Percentiles rank a stretch among this genome's conserved stretches.
These are phyloP conservation scores for Notodonta dromedarius DNA, from an alignment of 2,888 invertebrate genomes.

Conservation along the genomic window DNA sequence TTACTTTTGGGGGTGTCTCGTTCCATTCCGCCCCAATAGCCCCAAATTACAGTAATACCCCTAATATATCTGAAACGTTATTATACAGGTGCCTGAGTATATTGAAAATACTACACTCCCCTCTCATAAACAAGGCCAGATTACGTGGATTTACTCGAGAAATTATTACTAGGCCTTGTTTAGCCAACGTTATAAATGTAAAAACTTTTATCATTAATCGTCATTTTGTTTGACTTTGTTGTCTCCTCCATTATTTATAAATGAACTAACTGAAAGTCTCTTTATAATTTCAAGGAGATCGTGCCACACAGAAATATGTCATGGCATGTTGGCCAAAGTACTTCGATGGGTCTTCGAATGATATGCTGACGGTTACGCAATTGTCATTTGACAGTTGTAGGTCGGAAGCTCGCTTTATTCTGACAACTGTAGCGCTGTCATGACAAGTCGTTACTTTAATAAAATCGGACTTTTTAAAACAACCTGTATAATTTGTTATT, in stretches of 20 bases:
- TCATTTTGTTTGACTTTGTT: constrained; percentile 2
- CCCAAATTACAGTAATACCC: constrained; percentile 50
- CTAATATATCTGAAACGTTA: constrained; percentile 39
- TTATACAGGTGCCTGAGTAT: constrained; percentile 39
- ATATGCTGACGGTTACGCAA: too few species aligned
- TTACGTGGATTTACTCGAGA: constrained; percentile 26
- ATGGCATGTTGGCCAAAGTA: too few species aligned
- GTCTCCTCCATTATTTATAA: not conserved
- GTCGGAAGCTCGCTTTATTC: too few species aligned
- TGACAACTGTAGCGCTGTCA: too few species aligned
- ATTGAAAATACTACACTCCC: constrained; percentile 40
- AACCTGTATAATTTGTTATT: too few species aligned
- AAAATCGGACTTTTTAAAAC: too few species aligned
- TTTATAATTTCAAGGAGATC: too few species aligned
- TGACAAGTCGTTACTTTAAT: too few species aligned
- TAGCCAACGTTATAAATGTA: not conserved
- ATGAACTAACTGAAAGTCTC: too few species aligned
- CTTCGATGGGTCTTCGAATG: too few species aligned
- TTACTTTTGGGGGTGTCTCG: not conserved
- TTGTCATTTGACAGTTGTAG: too few species aligned
- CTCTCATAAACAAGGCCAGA: constrained; percentile 38
- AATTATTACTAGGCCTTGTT: constrained; percentile 6
- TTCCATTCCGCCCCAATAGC: constrained; percentile 42
- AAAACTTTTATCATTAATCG: constrained; percentile 13
- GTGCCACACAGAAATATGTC: too few species aligned